These are phyloP conservation scores for Bathynomus jamesi DNA, from an alignment of 1,140 invertebrate genomes.

Conservation along the genomic window DNA sequence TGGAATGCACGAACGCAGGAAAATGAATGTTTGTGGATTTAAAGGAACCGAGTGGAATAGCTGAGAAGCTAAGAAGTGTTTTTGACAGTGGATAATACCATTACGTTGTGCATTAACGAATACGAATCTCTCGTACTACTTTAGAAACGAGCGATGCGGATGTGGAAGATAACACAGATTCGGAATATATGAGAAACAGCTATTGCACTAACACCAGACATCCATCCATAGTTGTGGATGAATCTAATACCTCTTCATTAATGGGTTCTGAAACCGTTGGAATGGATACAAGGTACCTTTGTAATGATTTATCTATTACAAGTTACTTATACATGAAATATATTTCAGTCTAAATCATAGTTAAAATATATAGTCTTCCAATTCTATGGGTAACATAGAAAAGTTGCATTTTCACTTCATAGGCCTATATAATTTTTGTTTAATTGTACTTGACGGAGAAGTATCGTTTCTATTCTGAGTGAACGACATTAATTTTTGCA, in stretches of 20 bases:
- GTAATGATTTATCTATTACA: background rate
- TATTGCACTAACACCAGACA: conserved; percentile 25
- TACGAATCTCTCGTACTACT: too few species aligned
- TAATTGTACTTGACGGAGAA: background rate
- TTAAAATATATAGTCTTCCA: too few species aligned
- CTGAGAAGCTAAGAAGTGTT: too few species aligned
- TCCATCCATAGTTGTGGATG: conserved; percentile 34
- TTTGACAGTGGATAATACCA: too few species aligned
- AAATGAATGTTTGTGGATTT: too few species aligned
- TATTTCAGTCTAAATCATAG: background rate
- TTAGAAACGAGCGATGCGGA: conserved; percentile 35
- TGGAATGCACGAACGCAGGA: too few species aligned
- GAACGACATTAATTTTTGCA: conserved; percentile 12
- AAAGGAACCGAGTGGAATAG: too few species aligned
- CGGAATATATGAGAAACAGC: conserved; percentile 23
- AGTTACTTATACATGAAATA: background rate
- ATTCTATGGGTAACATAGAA: too few species aligned
- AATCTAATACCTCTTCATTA: conserved; percentile 14
- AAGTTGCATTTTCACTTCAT: too few species aligned
- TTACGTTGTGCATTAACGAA: too few species aligned
- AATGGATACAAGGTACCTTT: background rate
- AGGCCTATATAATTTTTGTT: background rate
- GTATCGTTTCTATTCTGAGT: conserved; percentile 11
- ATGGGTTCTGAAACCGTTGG: background rate
- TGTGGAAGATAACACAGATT: conserved; percentile 36